These are phyloP conservation scores for Leptatherina wallacei DNA, from an alignment of 2,797 vertebrate species.

Conservation along the genomic window DNA sequence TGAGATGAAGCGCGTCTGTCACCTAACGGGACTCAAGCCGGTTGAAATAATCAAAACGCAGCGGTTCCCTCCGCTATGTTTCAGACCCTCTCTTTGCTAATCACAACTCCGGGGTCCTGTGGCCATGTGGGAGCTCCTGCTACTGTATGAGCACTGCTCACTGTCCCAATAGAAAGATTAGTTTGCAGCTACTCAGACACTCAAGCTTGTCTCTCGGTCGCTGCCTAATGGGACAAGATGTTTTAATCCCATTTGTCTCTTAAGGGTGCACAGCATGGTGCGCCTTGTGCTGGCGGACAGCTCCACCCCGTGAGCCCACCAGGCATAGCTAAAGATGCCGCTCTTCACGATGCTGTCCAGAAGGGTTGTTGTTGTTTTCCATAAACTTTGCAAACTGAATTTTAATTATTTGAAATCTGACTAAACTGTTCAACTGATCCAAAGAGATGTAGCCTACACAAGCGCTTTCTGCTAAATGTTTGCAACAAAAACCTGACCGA, in stretches of 20 bases:
- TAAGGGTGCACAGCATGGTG: constrained; percentile 1
- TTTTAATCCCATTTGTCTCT: constrained; percentile 83
- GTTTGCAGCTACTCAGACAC: constrained; percentile 38
- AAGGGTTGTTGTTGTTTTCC: neutral
- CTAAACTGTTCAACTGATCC: too few species aligned
- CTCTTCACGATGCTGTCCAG: too few species aligned
- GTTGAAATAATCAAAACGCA: constrained; percentile 33
- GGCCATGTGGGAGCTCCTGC: constrained; percentile 59
- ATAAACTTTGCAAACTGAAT: neutral
- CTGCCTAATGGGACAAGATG: constrained; percentile 78
- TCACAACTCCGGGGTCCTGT: constrained; percentile 37
- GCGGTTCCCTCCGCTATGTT: constrained; percentile 22
- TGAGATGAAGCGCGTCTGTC: constrained; percentile 61
- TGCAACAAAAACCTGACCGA: too few species aligned
- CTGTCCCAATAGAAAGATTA: constrained; percentile 37
- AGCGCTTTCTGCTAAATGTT: too few species aligned
- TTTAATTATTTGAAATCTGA: neutral
- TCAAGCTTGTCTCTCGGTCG: constrained; percentile 49
- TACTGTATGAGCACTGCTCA: constrained; percentile 32
- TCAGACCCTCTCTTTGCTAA: constrained; percentile 35
- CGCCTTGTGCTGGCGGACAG: constrained; percentile 65
- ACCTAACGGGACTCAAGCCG: constrained; percentile 58
- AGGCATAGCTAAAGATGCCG: neutral
- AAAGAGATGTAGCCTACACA: neutral
- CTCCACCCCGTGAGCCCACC: constrained; percentile 74